A percentile compares a stretch with the other conserved stretches of the same genome.
Conservation (phyloP, 2,888 invertebrate genomes). For the Drosophila anomelani region DNA sequence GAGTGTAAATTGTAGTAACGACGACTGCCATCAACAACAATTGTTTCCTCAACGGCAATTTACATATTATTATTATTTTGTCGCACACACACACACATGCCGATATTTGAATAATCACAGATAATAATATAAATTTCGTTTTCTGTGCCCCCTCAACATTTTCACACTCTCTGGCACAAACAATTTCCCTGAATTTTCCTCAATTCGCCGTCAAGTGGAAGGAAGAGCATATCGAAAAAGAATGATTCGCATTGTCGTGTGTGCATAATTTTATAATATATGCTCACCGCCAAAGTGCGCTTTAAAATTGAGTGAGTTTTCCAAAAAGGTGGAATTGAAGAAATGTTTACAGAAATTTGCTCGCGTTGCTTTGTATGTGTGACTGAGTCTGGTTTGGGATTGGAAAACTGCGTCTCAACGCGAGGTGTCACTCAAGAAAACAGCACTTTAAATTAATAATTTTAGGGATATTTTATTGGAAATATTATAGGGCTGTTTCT, state of each 20-base stretch:
- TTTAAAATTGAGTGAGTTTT: background rate
- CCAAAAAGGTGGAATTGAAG: background rate
- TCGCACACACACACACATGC: slow-evolving; percentile 2
- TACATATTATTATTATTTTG: slow-evolving; percentile 31
- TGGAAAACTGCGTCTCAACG: background rate
- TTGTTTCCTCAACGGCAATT: slow-evolving; percentile 38
- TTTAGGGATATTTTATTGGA: no score
- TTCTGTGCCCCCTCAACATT: no score
- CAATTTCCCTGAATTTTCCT: slow-evolving; percentile 17
- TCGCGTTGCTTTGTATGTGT: background rate
- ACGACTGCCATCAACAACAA: slow-evolving; percentile 30
- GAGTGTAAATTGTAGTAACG: slow-evolving; percentile 24
- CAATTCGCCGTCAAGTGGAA: slow-evolving; percentile 21
- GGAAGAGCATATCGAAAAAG: background rate
- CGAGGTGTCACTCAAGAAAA: background rate
- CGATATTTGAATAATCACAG: slow-evolving; percentile 59
- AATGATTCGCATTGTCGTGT: background rate
- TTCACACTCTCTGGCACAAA: slow-evolving; percentile 40
- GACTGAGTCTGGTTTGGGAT: background rate
- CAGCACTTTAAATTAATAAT: no score
- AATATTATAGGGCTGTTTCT: no score
- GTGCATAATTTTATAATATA: slow-evolving; percentile 17
- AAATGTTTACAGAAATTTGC: background rate
- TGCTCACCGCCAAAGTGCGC: background rate
- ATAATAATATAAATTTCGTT: slow-evolving; percentile 67